Conservation (phyloP, 2,797 vertebrate species). For the Ataeniobius toweri region DNA sequence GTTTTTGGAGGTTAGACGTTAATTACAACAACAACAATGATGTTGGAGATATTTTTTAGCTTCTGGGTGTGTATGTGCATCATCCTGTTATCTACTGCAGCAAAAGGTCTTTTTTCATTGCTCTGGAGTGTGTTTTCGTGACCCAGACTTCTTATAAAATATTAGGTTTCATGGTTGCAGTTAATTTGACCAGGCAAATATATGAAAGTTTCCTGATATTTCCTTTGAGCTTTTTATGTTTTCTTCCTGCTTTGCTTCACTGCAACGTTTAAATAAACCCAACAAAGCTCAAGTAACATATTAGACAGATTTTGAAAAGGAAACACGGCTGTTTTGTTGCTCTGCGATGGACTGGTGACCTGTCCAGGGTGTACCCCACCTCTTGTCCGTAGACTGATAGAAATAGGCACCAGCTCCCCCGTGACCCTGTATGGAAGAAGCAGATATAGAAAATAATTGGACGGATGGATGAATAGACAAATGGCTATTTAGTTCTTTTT, state of each 20-base stretch:
- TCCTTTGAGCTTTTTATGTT: background rate
- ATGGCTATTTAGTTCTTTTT: too few species aligned
- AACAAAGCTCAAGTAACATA: too few species aligned
- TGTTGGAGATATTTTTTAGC: conserved; percentile 1
- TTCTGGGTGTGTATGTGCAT: background rate
- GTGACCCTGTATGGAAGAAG: too few species aligned
- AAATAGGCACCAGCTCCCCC: too few species aligned
- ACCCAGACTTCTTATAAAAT: background rate
- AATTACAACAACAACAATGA: conserved; percentile 5
- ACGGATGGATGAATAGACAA: too few species aligned
- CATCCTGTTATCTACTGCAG: background rate
- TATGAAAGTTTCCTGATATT: background rate
- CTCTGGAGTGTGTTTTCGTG: background rate
- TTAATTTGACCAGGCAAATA: too few species aligned
- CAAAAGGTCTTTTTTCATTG: background rate
- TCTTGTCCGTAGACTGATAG: too few species aligned
- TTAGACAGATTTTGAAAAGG: too few species aligned
- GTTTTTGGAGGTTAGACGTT: conserved; percentile 11
- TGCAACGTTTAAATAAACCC: background rate
- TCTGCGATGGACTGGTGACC: too few species aligned
- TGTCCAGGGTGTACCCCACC: too few species aligned
- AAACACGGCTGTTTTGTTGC: too few species aligned
- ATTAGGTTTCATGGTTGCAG: background rate
- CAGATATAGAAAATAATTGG: too few species aligned
- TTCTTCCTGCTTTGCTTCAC: background rate